Conservation (phyloP, 1,140 invertebrate genomes). For the Hycleus cichorii region DNA sequence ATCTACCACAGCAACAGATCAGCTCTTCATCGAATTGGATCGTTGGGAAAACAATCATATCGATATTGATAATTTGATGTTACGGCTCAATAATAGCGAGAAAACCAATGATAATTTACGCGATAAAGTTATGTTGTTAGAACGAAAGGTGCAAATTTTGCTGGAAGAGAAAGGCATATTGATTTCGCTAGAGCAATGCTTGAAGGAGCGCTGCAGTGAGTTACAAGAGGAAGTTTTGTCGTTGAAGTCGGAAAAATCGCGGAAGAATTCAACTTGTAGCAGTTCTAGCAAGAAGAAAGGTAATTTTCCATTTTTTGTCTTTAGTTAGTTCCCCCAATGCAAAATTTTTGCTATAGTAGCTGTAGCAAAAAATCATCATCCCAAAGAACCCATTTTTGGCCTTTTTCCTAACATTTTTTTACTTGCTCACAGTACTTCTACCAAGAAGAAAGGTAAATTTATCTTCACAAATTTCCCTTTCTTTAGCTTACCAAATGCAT, state of each 20-base stretch:
- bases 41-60: constrained; percentile 64
- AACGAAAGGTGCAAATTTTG: constrained; percentile 63
- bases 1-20: constrained; percentile 43
- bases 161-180: constrained; percentile 72
- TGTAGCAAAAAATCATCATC: too few species aligned
- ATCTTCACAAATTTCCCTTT: too few species aligned
- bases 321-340: not conserved
- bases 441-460: too few species aligned
- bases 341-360: not conserved
- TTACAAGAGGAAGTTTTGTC: constrained; percentile 51
- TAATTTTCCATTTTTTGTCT: not conserved
- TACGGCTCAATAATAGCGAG: constrained; percentile 48
- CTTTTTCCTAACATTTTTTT: too few species aligned
- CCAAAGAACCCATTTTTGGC: too few species aligned
- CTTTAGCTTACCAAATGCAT: too few species aligned
- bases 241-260: constrained; percentile 30
- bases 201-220: constrained; percentile 65
- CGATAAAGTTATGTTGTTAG: constrained; percentile 58
- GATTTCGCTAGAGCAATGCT: constrained; percentile 66
- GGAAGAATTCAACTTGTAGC: constrained; percentile 16
- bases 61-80: constrained; percentile 57
- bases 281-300: constrained; percentile 17
- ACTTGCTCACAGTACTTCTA: too few species aligned
- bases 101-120: constrained; percentile 52
- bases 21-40: constrained; percentile 57